phyloP scores from a whole-genome alignment of 2,797 vertebrate genomes.

The Buceros bicornis region DNA sequence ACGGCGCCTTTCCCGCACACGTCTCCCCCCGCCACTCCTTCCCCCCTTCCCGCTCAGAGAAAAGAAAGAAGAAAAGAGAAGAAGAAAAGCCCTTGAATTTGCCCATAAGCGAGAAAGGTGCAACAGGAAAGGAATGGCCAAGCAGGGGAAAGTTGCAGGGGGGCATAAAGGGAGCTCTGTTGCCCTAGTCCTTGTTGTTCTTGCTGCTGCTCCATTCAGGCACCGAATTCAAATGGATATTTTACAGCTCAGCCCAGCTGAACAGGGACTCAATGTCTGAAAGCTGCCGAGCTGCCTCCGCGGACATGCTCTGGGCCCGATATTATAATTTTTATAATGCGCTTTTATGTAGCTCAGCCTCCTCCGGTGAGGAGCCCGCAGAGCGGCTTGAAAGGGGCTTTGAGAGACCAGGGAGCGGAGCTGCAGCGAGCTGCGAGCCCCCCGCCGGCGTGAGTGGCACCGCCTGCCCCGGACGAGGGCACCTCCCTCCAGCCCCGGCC shows the following conservation, averaged over 20 bases:
- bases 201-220: constrained; percentile 72
- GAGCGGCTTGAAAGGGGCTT: constrained; percentile 82
- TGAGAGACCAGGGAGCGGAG: constrained; percentile 76
- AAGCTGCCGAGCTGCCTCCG: constrained; percentile 79
- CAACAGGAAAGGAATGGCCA: constrained; percentile 63
- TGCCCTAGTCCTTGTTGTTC: constrained; percentile 62
- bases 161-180: constrained; percentile 82
- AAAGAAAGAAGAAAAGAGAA: constrained; percentile 28
- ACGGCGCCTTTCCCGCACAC: neutral
- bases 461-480: constrained; percentile 72
- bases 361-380: constrained; percentile 84
- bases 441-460: constrained; percentile 83
- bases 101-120: constrained; percentile 64
- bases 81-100: constrained; percentile 30
- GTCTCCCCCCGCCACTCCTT: neutral
- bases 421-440: constrained; percentile 76
- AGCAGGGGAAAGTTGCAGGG: constrained; percentile 38
- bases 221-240: constrained; percentile 83
- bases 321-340: constrained; percentile 88
- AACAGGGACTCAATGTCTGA: constrained; percentile 81
- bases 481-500: neutral
- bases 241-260: constrained; percentile 81
- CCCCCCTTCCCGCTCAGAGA: neutral
- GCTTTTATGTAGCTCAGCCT: constrained; percentile 84
- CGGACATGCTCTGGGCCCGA: constrained; percentile 82